Base-by-base conservation (phyloP, 2,113 vertebrate genomes). In the Proterorhinus semilunaris region DNA sequence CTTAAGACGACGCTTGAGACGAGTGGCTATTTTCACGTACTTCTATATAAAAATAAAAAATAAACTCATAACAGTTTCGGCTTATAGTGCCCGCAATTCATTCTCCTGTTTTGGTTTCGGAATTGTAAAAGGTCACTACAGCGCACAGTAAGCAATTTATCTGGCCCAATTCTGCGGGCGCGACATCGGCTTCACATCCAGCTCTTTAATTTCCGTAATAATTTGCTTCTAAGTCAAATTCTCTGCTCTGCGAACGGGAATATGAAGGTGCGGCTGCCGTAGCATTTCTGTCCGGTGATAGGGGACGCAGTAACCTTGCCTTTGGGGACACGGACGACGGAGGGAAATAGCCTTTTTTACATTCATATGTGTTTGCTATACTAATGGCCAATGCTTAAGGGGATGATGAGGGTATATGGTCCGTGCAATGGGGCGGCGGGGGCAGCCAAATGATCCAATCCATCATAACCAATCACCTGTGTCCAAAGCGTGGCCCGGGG, bases 381-480 rank as follows among this genome's bases (percentile, higher is more conserved):
- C 82, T 89, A 86, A 87, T 86, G 80, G 86, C 73, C 81, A 71
- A 9, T 36, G 75, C 77, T 82, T 78, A 78, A 78, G 70, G 83
- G 70, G 67, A 44, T 72, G 80, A 76, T 71, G 66, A 82, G 76
- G 76, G 79, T 70, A 79, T 75, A 82, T 78, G 79, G 78, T 69
- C 79, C 72, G 13, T 83, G 80, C 69, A 82, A 75, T 59, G 42
- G 84, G 80, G 74, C 69, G 63, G 54, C 74, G 77, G 74, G 83
- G 74, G 68, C 74, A 69, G 59, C 43, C 76, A 88, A 88, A 89
- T 88, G 66, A 88, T 85, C 81, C 79, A 80, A 88, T 89, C 74
- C 69, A 89, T 90, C 87, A 86, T 82, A 48, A 73, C 51, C 45
- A 85, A 88, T 87, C 83, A 88, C 80, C 81, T 80, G 81, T 44